Conservation (phyloP, 2,797 vertebrate genomes). For the Cheirogaleus major region DNA sequence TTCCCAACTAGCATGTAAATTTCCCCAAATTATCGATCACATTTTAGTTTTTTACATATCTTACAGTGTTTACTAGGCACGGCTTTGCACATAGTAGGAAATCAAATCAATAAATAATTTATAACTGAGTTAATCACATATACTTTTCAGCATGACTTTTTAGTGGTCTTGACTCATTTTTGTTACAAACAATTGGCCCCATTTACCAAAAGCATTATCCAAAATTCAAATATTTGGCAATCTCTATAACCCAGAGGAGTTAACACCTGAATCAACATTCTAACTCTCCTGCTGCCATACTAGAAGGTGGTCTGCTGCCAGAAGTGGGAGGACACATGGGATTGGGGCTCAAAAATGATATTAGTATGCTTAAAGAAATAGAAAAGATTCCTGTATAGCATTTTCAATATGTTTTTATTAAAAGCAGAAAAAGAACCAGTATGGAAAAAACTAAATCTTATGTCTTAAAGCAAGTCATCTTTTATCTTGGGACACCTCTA, state of each 20-base stretch:
- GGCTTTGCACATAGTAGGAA: background rate
- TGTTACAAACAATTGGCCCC: conserved; percentile 37
- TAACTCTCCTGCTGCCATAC: conserved; percentile 18
- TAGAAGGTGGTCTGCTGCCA: background rate
- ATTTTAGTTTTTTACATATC: background rate
- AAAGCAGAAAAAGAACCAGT: background rate
- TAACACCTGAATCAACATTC: conserved; percentile 67
- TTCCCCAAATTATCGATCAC: background rate
- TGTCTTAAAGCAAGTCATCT: background rate
- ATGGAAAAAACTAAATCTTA: conserved; percentile 17
- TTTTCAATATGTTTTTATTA: conserved; percentile 14
- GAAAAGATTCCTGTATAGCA: background rate
- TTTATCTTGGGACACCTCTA: background rate
- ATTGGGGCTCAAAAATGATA: background rate
- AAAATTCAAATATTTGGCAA: conserved; percentile 58
- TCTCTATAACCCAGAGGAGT: background rate
- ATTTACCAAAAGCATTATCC: conserved; percentile 28
- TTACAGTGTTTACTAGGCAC: background rate
- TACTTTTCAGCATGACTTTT: conserved; percentile 1
- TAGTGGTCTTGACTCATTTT: background rate
- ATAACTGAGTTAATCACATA: background rate
- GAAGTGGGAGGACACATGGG: background rate
- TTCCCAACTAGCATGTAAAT: background rate
- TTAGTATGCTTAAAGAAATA: conserved; percentile 22
- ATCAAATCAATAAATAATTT: background rate